Evolutionary conservation across 2,888 invertebrate genomes (phyloP).

Genomic region (Litoditis marina): DNA sequence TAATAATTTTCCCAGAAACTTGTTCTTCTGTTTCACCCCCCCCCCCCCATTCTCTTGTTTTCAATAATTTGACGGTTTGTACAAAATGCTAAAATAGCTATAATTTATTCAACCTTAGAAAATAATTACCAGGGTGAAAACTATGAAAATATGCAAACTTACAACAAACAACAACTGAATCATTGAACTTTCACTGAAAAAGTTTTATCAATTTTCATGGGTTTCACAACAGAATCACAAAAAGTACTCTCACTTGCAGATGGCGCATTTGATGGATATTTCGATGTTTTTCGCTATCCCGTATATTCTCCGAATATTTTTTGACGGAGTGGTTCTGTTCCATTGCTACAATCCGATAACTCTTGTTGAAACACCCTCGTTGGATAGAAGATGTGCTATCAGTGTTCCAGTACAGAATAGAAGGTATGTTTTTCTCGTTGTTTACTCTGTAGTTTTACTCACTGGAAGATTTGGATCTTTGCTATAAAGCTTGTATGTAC

Average conservation of each 20-base stretch:
- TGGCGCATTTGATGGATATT: conserved; percentile 53
- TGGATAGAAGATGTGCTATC: conserved; percentile 36
- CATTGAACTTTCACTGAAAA: too few relatives aligned
- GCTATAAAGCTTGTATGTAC: too few relatives aligned
- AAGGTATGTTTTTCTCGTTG: conserved; percentile 15
- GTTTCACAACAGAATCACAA: too few relatives aligned
- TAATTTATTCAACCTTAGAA: neutral
- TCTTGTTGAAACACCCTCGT: conserved; percentile 28
- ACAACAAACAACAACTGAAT: neutral
- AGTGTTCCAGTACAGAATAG: conserved; percentile 25
- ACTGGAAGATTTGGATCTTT: neutral
- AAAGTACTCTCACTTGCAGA: conserved; percentile 38
- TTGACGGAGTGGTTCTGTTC: conserved; percentile 53
- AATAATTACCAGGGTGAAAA: neutral
- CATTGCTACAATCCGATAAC: conserved; percentile 50
- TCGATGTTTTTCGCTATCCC: conserved; percentile 55
- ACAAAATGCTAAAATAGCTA: too few relatives aligned
- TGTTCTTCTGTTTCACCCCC: too few relatives aligned
- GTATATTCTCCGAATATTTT: conserved; percentile 43
- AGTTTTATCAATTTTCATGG: too few relatives aligned
- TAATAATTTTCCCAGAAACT: too few relatives aligned
- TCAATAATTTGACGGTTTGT: too few relatives aligned
- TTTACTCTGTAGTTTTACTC: neutral
- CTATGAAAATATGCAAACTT: neutral
- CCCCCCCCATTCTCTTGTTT: too few relatives aligned